These are phyloP conservation scores for Enteromius radiatus DNA, from an alignment of 2,797 vertebrate species.

Conservation along the genomic window DNA sequence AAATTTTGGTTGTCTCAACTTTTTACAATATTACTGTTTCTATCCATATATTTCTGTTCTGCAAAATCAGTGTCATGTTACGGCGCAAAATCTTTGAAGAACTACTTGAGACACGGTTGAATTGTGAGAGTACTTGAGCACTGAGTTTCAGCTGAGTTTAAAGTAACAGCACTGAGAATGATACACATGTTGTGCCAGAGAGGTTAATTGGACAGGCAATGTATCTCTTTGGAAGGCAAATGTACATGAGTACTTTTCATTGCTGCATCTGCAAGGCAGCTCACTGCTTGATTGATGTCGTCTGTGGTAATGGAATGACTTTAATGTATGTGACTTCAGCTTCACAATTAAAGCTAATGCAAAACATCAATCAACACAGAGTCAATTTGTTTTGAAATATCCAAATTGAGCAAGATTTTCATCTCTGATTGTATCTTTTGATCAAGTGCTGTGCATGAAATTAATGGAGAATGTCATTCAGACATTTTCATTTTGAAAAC, in stretches of 20 bases:
- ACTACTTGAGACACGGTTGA: not conserved
- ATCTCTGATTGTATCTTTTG: slow-evolving; percentile 13
- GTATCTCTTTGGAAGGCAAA: slow-evolving; percentile 38
- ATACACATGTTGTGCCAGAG: slow-evolving; percentile 28
- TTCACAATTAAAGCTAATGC: slow-evolving; percentile 40
- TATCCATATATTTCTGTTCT: not conserved
- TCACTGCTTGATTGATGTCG: slow-evolving; percentile 20
- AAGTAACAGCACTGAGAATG: slow-evolving; percentile 17
- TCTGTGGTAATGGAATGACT: slow-evolving; percentile 35
- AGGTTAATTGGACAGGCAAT: slow-evolving; percentile 45
- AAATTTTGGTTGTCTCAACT: not conserved
- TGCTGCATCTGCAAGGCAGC: not conserved
- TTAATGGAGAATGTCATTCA: not conserved
- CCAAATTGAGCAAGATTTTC: slow-evolving; percentile 24
- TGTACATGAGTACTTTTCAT: slow-evolving; percentile 7
- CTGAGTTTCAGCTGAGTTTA: slow-evolving; percentile 18
- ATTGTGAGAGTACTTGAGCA: slow-evolving; percentile 15
- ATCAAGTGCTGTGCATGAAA: not conserved
- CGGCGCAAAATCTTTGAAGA: not conserved
- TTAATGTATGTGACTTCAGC: slow-evolving; percentile 36
- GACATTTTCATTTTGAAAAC: not conserved
- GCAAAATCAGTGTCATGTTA: not conserved
- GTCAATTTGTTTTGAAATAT: slow-evolving; percentile 21
- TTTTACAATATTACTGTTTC: not conserved
- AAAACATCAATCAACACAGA: slow-evolving; percentile 23